Base-by-base conservation (phyloP, 2,888 invertebrate species). In the Chironomus riparius region DNA sequence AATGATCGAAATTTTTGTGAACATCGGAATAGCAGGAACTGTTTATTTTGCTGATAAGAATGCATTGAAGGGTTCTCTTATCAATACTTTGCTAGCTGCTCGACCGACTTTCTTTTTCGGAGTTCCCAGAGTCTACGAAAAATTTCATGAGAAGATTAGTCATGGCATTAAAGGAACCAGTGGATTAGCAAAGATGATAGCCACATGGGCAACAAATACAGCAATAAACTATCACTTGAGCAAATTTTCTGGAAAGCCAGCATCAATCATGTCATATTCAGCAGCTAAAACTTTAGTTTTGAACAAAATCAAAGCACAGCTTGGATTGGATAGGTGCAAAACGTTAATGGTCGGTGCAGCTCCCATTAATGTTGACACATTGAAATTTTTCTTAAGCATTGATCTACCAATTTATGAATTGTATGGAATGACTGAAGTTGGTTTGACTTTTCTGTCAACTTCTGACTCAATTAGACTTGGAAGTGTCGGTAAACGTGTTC, bases 111-210 rank as follows among this genome's bases (percentile, higher is more conserved):
- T 88, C 77, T 94, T 97, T 80, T 85, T 97, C 78, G 96, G 91
- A 1, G 96, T 97, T 2, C 97, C 97, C 12, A 87, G 97, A 79
- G 94, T 97, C 4, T 97, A 91, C 91, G 97, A 97, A 83, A 97
- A 97, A 83, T 94, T 97, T 84, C 88, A 92, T 81, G 97, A 96
- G 81, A 92, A 91, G 81, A 92, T 97, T 87, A 87, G 90, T 81
- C 87, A 88, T 3, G 88, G 92, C 1, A 92, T 91, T 2, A 87
- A 89, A 3, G 86, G 90, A 70, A 91, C 89, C 78, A 90, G 92
- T 0, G 85, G 87, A 28, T 79, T 95, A 1, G 94, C 92, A 82
- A 90, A 88, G 76, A 88, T 88, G 81, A 88, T 97, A 69, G 88
- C 88, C 21, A 85, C 85, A 76, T 92, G 92, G 92, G 92, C 92